Evolutionary conservation across 2,888 invertebrate species (phyloP), one percentile per base, ranked within the genome.

Genomic region (Saturnia pavonia): DNA sequence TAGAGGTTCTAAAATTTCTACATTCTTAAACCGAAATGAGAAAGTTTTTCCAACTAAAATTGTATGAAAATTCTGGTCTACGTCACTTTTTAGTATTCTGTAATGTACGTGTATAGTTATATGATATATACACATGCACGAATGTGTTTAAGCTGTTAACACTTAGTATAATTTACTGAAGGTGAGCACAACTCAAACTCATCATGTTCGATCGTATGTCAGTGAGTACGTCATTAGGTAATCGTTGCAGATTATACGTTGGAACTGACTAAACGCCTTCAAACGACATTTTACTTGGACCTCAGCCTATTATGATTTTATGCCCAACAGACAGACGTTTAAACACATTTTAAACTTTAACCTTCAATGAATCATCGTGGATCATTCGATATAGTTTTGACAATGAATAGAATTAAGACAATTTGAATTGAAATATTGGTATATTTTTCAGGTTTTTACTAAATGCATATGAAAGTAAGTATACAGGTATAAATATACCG

Each of bases 231-330:
- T 88, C 89, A 91, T 90, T 89, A 88, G 82, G 81, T 86, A 90
- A 89, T 91, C 83, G 83, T 75, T 65, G 83, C 77, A 85, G 87
- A 91, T 89, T 88, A 87, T 85, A 89, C 84, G 85, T 84, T 84
- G 85, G 81, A 81, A 84, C 83, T 82, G 85, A 81, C 88, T 92
- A 92, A 92, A 91, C 87, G 89, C 77, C 85, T 91, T 87, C 91
- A 92, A 92, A 91, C 88, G 91, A 78, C 82, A 82, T 78, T 81
- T 80, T 79, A 80, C 77, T 74, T 76, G 72, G 75, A 72, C 78
- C 75, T 76, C 76, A 76, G 83, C 82, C 84, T 84, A 86, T 88
- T 87, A 88, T 78, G 73, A 82, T 82, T 86, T 87, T 86, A 86
- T 80, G 83, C 82, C 76, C 78, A 78, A 79, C 80, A 78, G 81